A percentile compares a stretch with the other conserved stretches of the same genome.
Conservation (phyloP, 2,797 vertebrate species). For the Oreochromis mossambicus region DNA sequence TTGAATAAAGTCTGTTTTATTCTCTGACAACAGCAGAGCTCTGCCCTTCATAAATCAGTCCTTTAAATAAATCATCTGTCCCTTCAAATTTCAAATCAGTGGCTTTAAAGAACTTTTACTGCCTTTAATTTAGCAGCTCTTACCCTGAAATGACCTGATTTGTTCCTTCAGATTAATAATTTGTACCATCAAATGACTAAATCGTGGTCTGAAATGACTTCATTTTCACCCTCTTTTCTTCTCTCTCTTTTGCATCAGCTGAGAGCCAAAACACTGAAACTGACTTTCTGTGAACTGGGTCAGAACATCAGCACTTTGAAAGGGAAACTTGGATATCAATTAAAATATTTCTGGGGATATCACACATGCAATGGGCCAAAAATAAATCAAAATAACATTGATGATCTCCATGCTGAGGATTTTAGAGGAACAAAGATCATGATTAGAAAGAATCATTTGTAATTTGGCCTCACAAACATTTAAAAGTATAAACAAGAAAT, state of each 20-base stretch:
- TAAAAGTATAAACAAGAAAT: background rate
- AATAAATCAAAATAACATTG: background rate
- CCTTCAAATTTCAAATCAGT: background rate
- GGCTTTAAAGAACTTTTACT: conserved; percentile 4
- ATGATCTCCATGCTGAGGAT: background rate
- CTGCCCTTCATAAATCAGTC: background rate
- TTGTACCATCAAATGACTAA: background rate
- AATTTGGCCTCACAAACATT: background rate
- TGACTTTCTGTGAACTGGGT: background rate
- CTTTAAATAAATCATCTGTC: background rate
- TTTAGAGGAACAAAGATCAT: background rate
- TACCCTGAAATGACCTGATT: background rate
- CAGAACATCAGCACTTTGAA: background rate
- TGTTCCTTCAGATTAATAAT: background rate
- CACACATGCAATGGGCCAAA: background rate
- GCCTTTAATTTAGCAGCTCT: background rate
- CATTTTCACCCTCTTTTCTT: background rate
- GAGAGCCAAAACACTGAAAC: background rate
- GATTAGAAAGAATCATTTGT: background rate
- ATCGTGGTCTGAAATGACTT: background rate
- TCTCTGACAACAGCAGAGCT: background rate
- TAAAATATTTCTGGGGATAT: background rate
- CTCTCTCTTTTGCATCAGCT: background rate
- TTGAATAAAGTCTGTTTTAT: background rate
- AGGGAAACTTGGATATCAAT: background rate